Evolutionary conservation across 1,140 invertebrate species (phyloP), one percentile per base, ranked within the genome.

Genomic region (Monomorium pharaonis): DNA sequence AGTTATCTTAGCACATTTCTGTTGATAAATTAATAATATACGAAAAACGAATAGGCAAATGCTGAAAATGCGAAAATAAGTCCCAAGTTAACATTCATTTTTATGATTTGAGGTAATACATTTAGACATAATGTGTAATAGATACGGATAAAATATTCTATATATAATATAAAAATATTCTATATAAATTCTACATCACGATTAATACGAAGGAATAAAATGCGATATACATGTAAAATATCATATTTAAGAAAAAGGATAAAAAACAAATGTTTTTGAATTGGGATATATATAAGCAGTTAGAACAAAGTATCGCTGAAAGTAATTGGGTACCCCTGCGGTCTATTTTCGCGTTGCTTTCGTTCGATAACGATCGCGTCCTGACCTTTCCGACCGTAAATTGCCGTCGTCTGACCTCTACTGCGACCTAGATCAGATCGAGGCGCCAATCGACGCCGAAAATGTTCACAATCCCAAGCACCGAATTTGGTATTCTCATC

Each of bases 301-400:
- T 72, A 42, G 4, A 74, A n/a, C 4, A 10, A 44, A 33, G 42
- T 44, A 24, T 27, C 18, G 33, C 18, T 58, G 47, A 72, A 72
- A 33, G n/a, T 14, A 65, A 78, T 44, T 72, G 78, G 49, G 16
- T n/a, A 72, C 49, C n/a, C 18, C 51, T 58, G 51, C 14, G 2
- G 27, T 83, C 51, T 83, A 83, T 83, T 83, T 83, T 83, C 27
- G 51, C 30, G 7, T 12, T 33, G 78, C 67, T 83, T 83, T 72
- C 65, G 51, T 83, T 83, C 78, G 67, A 83, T 83, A 83, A 83
- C 24, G 67, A 83, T 83, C 67, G 51, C 49, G 37, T 12, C 51
- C 14, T 83, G 37, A 83, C 77, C 77, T 80, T 69, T 80, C 33
- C 47, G 77, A 56, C 37, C 51, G 78, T 24, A 54, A 83, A 83